phyloP scores from a whole-genome alignment of 2,888 invertebrate genomes.

The Pseudolycoriella hygida region DNA sequence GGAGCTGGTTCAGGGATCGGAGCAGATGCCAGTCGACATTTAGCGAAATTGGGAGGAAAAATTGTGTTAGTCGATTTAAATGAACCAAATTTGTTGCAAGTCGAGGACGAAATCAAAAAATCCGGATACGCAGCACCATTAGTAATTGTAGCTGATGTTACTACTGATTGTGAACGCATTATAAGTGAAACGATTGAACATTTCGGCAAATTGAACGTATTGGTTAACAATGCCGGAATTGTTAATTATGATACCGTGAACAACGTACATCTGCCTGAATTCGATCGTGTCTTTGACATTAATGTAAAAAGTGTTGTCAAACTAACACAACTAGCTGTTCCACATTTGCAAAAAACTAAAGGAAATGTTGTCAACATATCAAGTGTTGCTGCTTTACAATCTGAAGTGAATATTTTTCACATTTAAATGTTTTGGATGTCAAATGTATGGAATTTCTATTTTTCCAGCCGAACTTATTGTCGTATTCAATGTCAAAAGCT shows the following conservation, averaged over 20 bases:
- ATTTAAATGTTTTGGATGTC: no score
- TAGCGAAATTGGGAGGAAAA: constrained; percentile 1
- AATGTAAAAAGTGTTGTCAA: constrained; percentile 66
- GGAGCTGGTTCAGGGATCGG: constrained; percentile 3
- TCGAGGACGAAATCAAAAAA: constrained; percentile 27
- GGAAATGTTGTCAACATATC: constrained; percentile 90
- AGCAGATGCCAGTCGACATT: constrained; percentile 2
- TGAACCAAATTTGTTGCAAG: constrained; percentile 41
- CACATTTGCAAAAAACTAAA: constrained; percentile 58
- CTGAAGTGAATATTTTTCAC: no score
- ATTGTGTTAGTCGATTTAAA: constrained; percentile 47
- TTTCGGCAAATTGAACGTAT: constrained; percentile 51
- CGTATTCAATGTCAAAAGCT: constrained; percentile 85
- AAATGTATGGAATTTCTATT: no score
- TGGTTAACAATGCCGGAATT: constrained; percentile 80
- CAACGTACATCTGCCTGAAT: constrained; percentile 61
- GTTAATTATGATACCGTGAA: constrained; percentile 65
- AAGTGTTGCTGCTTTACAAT: constrained; percentile 72
- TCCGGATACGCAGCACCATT: constrained; percentile 26
- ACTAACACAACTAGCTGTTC: constrained; percentile 66
- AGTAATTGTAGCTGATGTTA: constrained; percentile 41
- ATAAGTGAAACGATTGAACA: constrained; percentile 46
- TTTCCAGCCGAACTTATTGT: constrained; percentile 76
- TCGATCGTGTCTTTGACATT: constrained; percentile 68
- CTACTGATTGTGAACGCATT: constrained; percentile 41